phyloP scores from a whole-genome alignment of 1,140 invertebrate species.

The Phymorhynchus buccinoides region DNA sequence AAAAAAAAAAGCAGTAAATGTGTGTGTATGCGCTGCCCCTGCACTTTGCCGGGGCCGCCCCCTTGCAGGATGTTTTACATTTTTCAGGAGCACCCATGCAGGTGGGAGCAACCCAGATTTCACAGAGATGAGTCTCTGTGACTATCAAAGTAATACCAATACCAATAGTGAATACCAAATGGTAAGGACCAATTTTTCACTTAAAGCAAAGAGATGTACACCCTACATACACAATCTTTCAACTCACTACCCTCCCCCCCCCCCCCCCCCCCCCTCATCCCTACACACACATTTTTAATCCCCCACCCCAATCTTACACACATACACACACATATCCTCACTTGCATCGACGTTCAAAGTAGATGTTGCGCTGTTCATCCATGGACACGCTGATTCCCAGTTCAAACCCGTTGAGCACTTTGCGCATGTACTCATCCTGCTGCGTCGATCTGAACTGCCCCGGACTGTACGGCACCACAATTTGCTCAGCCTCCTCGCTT shows the following conservation, averaged over 20 bases:
- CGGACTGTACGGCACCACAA: slow-evolving; percentile 20
- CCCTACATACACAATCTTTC: no score
- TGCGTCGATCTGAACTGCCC: not conserved
- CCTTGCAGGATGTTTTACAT: no score
- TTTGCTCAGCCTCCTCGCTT: not conserved
- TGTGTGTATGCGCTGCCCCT: no score
- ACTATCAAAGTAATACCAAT: not conserved
- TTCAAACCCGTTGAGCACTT: slow-evolving; percentile 16
- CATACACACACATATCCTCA: not conserved
- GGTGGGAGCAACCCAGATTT: no score
- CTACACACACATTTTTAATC: not conserved
- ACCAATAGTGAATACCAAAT: not conserved
- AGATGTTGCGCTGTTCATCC: slow-evolving; percentile 7
- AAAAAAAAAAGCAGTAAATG: no score
- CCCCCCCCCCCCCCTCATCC: no score
- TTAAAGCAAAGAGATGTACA: not conserved
- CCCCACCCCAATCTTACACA: not conserved
- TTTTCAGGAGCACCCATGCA: no score
- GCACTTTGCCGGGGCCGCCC: no score
- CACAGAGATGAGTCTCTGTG: no score
- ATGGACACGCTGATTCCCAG: slow-evolving; percentile 22
- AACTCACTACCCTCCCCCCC: no score
- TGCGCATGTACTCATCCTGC: not conserved
- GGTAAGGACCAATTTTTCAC: not conserved
- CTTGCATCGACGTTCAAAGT: slow-evolving; percentile 33